Conservation (phyloP, 2,888 invertebrate species). For the Drosophila tripunctata region DNA sequence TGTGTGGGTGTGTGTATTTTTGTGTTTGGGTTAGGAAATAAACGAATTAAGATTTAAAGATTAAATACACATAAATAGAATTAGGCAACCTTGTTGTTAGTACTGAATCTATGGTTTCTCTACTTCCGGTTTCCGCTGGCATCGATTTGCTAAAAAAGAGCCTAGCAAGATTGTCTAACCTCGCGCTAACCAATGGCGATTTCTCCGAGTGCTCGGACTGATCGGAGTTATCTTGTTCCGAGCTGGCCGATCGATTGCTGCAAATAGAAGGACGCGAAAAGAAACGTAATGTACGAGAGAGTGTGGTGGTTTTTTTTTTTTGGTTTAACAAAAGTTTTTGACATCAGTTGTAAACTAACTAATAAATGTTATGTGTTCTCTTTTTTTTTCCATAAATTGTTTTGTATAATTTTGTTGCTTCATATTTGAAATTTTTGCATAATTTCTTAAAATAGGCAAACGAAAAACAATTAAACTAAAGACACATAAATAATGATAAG, state of each 20-base stretch:
- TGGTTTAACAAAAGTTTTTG: not conserved
- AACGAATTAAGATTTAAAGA: constrained; percentile 24
- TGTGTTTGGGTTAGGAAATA: constrained; percentile 22
- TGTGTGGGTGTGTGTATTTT: not conserved
- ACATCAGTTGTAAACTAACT: constrained; percentile 11
- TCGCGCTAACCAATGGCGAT: constrained; percentile 88
- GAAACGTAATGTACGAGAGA: constrained; percentile 36
- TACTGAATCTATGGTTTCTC: constrained; percentile 84
- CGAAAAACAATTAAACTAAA: constrained; percentile 28
- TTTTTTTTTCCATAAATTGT: constrained; percentile 1
- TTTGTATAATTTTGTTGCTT: not conserved
- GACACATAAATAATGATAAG: constrained; percentile 12
- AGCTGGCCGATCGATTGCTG: constrained; percentile 86
- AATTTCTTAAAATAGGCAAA: constrained; percentile 49
- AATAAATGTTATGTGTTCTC: not conserved
- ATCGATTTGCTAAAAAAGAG: constrained; percentile 88
- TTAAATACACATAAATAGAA: constrained; percentile 63
- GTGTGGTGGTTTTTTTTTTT: constrained; percentile 6
- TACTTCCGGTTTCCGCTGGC: constrained; percentile 84
- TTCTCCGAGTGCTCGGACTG: constrained; percentile 86
- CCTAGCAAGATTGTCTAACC: constrained; percentile 91
- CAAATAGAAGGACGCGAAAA: constrained; percentile 72
- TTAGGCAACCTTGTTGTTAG: constrained; percentile 84
- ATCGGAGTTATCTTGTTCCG: constrained; percentile 86
- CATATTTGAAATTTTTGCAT: constrained; percentile 10